Conservation (phyloP, 2,113 vertebrate species). For the Pomatostomus ruficeps region DNA sequence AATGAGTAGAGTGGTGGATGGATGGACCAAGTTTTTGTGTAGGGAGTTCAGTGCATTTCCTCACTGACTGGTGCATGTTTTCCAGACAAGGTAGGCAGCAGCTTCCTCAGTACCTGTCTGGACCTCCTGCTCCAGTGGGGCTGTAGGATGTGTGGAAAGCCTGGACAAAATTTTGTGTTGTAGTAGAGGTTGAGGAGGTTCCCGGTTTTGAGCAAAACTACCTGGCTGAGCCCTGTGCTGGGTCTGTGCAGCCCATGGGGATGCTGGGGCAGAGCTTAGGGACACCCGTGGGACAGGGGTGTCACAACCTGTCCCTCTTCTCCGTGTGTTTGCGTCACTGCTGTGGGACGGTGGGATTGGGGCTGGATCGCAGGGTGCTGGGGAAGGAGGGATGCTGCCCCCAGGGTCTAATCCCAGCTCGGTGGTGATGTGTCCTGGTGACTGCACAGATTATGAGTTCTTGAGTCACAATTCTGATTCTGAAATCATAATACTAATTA, state of each 20-base stretch:
- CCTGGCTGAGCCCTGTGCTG: fast-evolving
- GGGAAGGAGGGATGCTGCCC: background rate
- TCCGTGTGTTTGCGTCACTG: fast-evolving
- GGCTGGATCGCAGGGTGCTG: background rate
- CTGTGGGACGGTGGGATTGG: fast-evolving
- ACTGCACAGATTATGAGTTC: background rate
- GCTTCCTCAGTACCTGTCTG: background rate
- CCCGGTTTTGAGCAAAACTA: background rate
- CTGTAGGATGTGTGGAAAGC: fast-evolving
- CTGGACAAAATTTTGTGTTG: background rate
- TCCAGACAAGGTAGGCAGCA: background rate
- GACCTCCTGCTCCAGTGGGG: background rate
- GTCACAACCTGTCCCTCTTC: background rate
- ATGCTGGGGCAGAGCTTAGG: background rate
- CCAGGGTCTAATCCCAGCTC: background rate
- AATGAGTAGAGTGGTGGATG: background rate
- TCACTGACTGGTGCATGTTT: background rate
- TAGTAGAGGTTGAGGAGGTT: background rate
- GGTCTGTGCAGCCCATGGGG: background rate
- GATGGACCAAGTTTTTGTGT: background rate
- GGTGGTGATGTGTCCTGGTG: fast-evolving
- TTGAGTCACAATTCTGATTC: background rate
- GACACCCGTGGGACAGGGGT: background rate
- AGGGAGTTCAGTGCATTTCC: fast-evolving
- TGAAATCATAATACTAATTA: background rate